phyloP scores from a whole-genome alignment of 2,113 vertebrate species.

The Pygoscelis adeliae region DNA sequence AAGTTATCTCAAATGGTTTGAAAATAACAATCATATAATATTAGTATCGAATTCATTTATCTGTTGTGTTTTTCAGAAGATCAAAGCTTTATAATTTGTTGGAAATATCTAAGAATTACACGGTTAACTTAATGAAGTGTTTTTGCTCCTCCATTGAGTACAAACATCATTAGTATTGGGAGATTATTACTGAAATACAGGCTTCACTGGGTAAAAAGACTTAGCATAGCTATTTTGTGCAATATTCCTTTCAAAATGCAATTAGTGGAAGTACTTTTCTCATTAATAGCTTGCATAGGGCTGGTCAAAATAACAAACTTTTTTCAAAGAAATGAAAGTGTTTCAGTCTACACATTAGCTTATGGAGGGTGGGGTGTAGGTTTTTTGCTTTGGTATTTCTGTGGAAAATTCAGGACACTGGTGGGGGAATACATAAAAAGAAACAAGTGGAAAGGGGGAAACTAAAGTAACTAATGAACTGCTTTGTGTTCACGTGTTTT shows the following conservation, averaged over 20 bases:
- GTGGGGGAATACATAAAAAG: neutral
- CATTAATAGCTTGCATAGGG: neutral
- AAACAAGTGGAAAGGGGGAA: neutral
- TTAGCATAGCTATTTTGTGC: neutral
- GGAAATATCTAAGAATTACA: neutral
- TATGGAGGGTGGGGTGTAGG: neutral
- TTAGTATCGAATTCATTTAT: neutral
- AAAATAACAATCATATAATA: neutral
- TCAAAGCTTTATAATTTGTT: constrained; percentile 8
- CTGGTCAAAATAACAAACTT: neutral
- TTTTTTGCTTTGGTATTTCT: neutral
- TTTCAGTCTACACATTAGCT: neutral
- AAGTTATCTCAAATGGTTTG: neutral
- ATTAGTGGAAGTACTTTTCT: neutral
- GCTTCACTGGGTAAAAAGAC: neutral
- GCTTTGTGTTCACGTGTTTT: neutral
- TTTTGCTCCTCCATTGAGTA: neutral
- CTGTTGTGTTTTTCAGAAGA: neutral
- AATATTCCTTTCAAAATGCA: neutral
- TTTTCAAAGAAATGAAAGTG: neutral
- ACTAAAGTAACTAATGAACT: neutral
- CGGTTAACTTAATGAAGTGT: neutral
- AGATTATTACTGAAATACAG: neutral
- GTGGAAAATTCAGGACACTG: neutral
- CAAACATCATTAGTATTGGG: neutral